Evolutionary conservation across 2,888 invertebrate species (phyloP), one percentile per base, ranked within the genome.

Genomic region (Pseudococcus jackbeardsleyi): DNA sequence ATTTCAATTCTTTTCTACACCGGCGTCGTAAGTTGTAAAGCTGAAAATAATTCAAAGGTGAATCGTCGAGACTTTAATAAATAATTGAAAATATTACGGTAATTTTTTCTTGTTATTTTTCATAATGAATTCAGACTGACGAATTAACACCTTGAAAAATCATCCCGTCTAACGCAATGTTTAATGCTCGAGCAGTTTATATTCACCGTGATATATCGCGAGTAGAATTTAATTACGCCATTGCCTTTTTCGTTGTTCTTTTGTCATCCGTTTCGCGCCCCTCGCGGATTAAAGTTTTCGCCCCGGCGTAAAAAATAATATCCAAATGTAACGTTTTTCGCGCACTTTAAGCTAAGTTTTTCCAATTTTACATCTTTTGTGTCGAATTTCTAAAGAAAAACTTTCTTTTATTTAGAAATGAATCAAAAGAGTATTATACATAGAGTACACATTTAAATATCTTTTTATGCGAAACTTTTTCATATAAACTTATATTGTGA

Each of bases 291-390:
- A 50, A 50, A 50, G 15, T 50, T 50, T 50, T 50, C 46, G 15
- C 50, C 50, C 50, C 3, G 26, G 17, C 15, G 50, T 15, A 50
- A 50, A 50, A 50, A 50, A 50, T 50, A 50, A 50, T 50, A 50
- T 50, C 12, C 17, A 50, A 50, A 50, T 50, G 50, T 50, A 50
- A 50, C 64, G 64, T 33, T 22, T 64, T 64, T 64, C 22, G 19
- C 19, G 22, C 22, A 64, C 9, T 22, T 22, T 64, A 33, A 22
- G 64, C 22, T 22, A 19, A 64, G 64, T 64, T 64, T 64, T 64
- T 22, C 64, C 64, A 64, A 64, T 22, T 64, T 64, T 64, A 64
- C 64, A 64, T 64, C 64, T 64, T 64, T 64, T 64, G 64, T 64
- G 64, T 22, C 64, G 19, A 64, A 64, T 64, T 64, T 64, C 64